These are phyloP conservation scores for Nothocercus nigrocapillus DNA, from an alignment of 2,113 vertebrate genomes.

Conservation along the genomic window DNA sequence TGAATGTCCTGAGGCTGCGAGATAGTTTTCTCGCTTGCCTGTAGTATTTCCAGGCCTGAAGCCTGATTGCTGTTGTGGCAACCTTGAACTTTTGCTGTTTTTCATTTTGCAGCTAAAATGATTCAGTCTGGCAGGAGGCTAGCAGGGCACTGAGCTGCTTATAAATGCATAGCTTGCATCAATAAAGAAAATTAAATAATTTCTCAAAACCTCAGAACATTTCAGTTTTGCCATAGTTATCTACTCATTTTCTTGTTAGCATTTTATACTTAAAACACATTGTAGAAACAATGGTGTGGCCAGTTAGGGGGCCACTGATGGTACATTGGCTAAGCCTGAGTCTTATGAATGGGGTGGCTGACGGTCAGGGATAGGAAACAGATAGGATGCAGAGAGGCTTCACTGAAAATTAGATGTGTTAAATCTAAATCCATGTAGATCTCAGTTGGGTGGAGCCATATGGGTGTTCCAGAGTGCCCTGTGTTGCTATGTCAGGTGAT, in stretches of 20 bases:
- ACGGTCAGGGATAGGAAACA: not conserved
- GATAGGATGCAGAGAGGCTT: not conserved
- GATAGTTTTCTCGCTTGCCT: not conserved
- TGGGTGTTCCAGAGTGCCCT: not conserved
- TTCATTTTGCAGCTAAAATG: not conserved
- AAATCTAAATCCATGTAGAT: not conserved
- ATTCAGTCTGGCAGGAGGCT: slow-evolving; percentile 30
- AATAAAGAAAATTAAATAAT: slow-evolving; percentile 33
- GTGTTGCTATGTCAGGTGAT: not conserved
- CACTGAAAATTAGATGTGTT: not conserved
- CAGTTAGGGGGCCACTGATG: not conserved
- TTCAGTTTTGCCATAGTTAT: not conserved
- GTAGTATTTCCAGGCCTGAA: not conserved
- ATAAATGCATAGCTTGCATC: not conserved
- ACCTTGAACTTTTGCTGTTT: slow-evolving; percentile 35
- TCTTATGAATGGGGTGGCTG: not conserved
- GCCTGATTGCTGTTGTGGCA: not conserved
- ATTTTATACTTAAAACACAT: not conserved
- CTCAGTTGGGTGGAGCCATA: not conserved
- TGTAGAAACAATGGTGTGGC: not conserved
- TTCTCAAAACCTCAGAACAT: not conserved
- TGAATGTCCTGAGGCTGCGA: not conserved
- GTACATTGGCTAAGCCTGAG: not conserved
- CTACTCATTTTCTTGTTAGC: not conserved
- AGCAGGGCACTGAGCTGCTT: slow-evolving; percentile 32